Percentiles rank a stretch among this genome's conserved stretches.
These are phyloP conservation scores for Carettochelys insculpta DNA, from an alignment of 2,113 vertebrate genomes.

Conservation along the genomic window DNA sequence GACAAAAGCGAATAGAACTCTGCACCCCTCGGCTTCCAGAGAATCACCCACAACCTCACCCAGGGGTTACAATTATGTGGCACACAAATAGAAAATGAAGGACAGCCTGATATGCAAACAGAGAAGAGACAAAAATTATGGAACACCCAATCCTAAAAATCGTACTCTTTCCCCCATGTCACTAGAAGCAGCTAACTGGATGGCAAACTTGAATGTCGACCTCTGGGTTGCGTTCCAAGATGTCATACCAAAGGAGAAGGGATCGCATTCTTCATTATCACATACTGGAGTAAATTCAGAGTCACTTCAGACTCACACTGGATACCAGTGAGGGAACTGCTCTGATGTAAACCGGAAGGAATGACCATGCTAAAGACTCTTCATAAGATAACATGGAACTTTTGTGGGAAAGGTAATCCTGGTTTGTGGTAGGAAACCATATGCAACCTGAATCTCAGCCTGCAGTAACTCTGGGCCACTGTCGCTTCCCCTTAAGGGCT, in stretches of 20 bases:
- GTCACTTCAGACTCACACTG: neutral
- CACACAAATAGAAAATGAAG: neutral
- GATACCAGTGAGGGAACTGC: neutral
- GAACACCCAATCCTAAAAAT: neutral
- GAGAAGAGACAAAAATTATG: neutral
- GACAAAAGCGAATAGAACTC: constrained; percentile 8
- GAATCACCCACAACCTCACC: neutral
- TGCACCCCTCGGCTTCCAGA: neutral
- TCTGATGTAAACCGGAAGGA: neutral
- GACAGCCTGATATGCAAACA: neutral
- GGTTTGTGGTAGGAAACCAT: neutral
- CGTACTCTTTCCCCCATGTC: neutral
- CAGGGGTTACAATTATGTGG: neutral
- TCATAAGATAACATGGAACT: neutral
- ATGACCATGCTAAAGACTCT: neutral
- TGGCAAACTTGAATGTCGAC: neutral
- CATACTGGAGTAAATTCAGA: neutral
- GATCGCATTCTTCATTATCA: neutral
- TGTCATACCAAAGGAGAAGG: neutral
- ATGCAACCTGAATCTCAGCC: neutral
- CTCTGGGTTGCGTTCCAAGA: neutral
- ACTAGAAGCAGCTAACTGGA: neutral
- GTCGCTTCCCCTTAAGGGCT: neutral
- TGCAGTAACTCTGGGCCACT: neutral
- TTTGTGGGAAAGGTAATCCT: neutral